phyloP scores from a whole-genome alignment of 2,797 vertebrate species.

The Ptychadena robeensis region DNA sequence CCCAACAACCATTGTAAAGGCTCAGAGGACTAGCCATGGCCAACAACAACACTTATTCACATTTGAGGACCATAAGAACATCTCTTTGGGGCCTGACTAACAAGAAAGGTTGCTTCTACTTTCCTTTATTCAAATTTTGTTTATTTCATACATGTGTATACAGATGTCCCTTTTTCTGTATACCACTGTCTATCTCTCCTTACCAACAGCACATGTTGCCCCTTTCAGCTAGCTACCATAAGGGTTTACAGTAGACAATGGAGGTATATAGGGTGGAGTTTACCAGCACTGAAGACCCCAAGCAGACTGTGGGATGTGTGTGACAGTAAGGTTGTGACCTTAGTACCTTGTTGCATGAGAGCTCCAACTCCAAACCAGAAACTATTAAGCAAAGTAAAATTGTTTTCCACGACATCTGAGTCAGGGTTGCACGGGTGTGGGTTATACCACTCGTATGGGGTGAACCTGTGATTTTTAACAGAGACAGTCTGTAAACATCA shows the following conservation, averaged over 20 bases:
- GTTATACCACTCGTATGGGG: slow-evolving; percentile 99
- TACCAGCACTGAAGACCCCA: slow-evolving; percentile 81
- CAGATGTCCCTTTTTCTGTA: background rate
- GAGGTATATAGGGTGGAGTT: slow-evolving; percentile 73
- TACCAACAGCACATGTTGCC: background rate
- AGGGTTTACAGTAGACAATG: slow-evolving; percentile 70
- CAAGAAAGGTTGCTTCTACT: too few species aligned
- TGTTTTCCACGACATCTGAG: slow-evolving; percentile 99
- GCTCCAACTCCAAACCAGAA: slow-evolving; percentile 99
- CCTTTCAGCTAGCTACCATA: slow-evolving; percentile 34
- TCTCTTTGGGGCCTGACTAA: too few species aligned
- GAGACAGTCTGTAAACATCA: slow-evolving; percentile 75
- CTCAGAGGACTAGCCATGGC: too few species aligned
- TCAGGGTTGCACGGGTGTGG: slow-evolving; percentile 98
- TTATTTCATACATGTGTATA: too few species aligned
- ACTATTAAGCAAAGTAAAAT: slow-evolving; percentile 99
- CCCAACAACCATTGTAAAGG: too few species aligned
- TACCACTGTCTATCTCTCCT: background rate
- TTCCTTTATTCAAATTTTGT: too few species aligned
- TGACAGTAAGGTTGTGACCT: slow-evolving; percentile 89
- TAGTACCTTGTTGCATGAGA: slow-evolving; percentile 99
- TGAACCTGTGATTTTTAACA: slow-evolving; percentile 95
- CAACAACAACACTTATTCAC: too few species aligned
- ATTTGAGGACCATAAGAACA: too few species aligned
- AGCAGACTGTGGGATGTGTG: slow-evolving; percentile 97